These are phyloP conservation scores for Parnassius mnemosyne DNA, from an alignment of 2,888 invertebrate genomes.

Conservation along the genomic window DNA sequence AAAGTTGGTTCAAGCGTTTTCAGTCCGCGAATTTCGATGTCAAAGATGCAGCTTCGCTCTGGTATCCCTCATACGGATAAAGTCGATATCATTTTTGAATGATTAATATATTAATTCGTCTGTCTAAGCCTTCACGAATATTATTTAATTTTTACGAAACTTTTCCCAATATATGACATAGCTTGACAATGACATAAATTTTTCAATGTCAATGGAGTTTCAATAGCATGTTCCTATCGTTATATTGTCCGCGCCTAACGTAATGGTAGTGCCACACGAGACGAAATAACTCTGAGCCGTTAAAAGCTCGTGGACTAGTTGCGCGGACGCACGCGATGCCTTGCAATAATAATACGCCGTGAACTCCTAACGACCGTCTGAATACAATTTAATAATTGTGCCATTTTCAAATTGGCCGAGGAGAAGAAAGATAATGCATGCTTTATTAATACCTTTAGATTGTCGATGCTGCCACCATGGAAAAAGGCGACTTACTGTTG, in stretches of 20 bases:
- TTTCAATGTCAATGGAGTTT: constrained; percentile 30
- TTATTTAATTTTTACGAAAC: not conserved
- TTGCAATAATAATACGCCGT: constrained; percentile 53
- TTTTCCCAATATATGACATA: not conserved
- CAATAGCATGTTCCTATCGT: constrained; percentile 49
- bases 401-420: constrained; percentile 31
- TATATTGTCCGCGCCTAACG: constrained; percentile 44
- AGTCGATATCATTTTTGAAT: too few species aligned
- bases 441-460: constrained; percentile 12
- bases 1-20: too few species aligned
- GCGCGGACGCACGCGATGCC: constrained; percentile 57
- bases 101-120: not conserved
- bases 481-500: constrained; percentile 10
- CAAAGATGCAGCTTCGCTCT: too few species aligned
- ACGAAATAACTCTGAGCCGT: constrained; percentile 47
- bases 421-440: constrained; percentile 8
- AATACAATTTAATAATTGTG: constrained; percentile 40
- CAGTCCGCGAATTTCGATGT: too few species aligned
- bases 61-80: too few species aligned
- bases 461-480: constrained; percentile 10
- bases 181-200: constrained; percentile 27
- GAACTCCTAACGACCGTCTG: constrained; percentile 47
- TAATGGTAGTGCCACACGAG: constrained; percentile 61
- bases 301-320: constrained; percentile 59
- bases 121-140: not conserved